These are phyloP conservation scores for Caenorhabditis uteleia DNA, from an alignment of 2,888 invertebrate genomes.

Conservation along the genomic window DNA sequence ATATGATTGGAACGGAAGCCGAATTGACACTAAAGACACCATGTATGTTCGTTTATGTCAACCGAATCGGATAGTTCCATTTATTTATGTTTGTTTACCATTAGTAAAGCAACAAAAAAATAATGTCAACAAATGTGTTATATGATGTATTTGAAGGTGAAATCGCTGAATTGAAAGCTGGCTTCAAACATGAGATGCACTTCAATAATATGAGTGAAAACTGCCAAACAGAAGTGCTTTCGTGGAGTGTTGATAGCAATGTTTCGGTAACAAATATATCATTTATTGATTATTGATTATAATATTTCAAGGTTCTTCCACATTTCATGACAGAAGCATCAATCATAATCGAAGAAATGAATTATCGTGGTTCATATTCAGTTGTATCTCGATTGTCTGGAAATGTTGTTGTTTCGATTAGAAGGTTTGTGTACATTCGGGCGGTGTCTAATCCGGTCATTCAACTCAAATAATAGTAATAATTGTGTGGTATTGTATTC, in stretches of 20 bases:
- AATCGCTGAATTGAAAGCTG: constrained; percentile 70
- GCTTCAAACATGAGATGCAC: constrained; percentile 70
- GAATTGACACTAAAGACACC: constrained; percentile 72
- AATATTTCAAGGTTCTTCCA: constrained; percentile 69
- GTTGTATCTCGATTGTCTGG: constrained; percentile 68
- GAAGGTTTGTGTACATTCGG: constrained; percentile 42
- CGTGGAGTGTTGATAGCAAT: constrained; percentile 73
- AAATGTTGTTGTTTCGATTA: constrained; percentile 58
- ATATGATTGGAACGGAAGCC: constrained; percentile 71
- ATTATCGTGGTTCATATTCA: constrained; percentile 71
- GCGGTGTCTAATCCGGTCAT: constrained; percentile 31
- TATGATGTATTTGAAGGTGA: constrained; percentile 63
- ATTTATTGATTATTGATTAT: neutral
- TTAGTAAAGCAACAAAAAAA: neutral
- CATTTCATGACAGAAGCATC: constrained; percentile 71
- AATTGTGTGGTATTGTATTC: constrained; percentile 13
- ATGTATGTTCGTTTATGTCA: constrained; percentile 55
- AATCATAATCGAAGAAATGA: constrained; percentile 72
- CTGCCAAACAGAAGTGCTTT: constrained; percentile 70
- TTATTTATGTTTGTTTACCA: neutral
- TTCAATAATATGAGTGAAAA: constrained; percentile 70
- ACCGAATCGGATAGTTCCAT: neutral
- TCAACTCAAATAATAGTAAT: constrained; percentile 18
- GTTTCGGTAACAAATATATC: constrained; percentile 65
- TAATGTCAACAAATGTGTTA: constrained; percentile 1